These are phyloP conservation scores for Cnemophilus loriae DNA, from an alignment of 2,113 vertebrate genomes.

Conservation along the genomic window DNA sequence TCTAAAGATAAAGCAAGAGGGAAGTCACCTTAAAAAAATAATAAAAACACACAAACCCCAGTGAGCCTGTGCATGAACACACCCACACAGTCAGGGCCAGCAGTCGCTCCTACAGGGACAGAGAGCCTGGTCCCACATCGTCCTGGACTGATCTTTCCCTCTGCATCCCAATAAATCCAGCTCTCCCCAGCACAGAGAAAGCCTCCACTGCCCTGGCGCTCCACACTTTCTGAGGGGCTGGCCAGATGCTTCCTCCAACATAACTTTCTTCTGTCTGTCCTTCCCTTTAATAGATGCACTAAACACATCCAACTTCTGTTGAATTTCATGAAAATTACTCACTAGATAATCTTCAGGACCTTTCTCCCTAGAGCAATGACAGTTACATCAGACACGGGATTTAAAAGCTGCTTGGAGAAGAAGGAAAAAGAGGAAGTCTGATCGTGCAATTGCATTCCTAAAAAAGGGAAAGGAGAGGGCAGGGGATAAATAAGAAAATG, in stretches of 20 bases:
- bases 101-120: background rate
- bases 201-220: background rate
- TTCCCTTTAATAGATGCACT: background rate
- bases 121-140: background rate
- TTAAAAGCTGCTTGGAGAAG: background rate
- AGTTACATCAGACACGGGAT: background rate
- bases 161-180: background rate
- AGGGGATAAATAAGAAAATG: background rate
- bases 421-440: background rate
- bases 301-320: background rate
- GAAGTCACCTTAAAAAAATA: background rate
- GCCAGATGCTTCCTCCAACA: background rate
- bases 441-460: background rate
- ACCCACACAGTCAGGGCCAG: background rate
- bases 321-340: background rate
- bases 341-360: background rate
- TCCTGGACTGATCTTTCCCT: background rate
- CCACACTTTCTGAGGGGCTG: accelerated
- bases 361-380: background rate
- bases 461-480: background rate
- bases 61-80: background rate
- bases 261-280: background rate
- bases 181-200: background rate
- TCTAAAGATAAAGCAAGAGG: background rate
- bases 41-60: background rate